These are phyloP conservation scores for Sycophila sp. DNA, from an alignment of 1,140 invertebrate species.

Conservation along the genomic window DNA sequence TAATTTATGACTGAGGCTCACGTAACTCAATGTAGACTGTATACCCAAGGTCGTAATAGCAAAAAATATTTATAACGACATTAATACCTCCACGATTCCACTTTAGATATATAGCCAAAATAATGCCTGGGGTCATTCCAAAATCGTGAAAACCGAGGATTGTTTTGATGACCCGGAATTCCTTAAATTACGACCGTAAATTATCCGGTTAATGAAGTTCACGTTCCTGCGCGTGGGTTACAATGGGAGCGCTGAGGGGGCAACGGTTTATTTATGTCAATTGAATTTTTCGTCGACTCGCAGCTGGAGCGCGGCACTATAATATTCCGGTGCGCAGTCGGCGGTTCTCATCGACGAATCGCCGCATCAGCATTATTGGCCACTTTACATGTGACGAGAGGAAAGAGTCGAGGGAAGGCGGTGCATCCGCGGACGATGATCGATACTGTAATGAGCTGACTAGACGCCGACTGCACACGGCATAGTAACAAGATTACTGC, in stretches of 20 bases:
- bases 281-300: conserved; percentile 17
- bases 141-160: too few relatives aligned
- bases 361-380: conserved; percentile 17
- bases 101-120: too few relatives aligned
- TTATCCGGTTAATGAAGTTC: conserved; percentile 11
- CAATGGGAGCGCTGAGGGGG: neutral
- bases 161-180: too few relatives aligned
- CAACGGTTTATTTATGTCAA: conserved; percentile 27
- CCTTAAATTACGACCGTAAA: conserved; percentile 23
- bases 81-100: too few relatives aligned
- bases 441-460: conserved; percentile 17
- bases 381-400: conserved; percentile 13
- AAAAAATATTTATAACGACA: too few relatives aligned
- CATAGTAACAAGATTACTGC: too few relatives aligned
- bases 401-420: neutral
- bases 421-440: neutral
- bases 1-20: too few relatives aligned
- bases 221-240: neutral
- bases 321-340: conserved; percentile 14
- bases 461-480: neutral
- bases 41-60: too few relatives aligned
- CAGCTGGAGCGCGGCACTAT: neutral
- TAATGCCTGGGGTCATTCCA: too few relatives aligned
- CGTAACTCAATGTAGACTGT: too few relatives aligned
- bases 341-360: conserved; percentile 21